Evolutionary conservation across 2,888 invertebrate genomes (phyloP), one percentile per base, ranked within the genome.

Genomic region (Onthophagus sagittarius): DNA sequence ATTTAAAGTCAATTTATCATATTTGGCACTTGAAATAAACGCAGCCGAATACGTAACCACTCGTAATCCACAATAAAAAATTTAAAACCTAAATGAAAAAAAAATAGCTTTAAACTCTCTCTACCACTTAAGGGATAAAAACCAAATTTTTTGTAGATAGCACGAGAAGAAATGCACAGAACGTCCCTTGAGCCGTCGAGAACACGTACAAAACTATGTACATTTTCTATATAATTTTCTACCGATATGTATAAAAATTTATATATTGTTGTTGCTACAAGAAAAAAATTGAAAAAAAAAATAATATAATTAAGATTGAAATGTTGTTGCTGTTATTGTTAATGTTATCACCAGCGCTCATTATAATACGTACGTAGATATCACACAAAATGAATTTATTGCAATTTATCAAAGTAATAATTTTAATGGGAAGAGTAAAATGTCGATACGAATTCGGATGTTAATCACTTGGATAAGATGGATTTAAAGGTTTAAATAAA

Each of bases 251-350:
- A 65, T 72, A 71, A 64, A 73, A 73, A 62, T 65, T 70, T 69
- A 74, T 77, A 82, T 80, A 83, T 84, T 83, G 84, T 84, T 84
- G 84, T 84, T 84, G 84, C 84, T 83, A 78, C 72, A 79, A 80
- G 71, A 32, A 67, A 31, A 67, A 23, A 23, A 23, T 23, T 23
- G 3, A 23, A 23, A 23, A 23, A 23, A 23, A 23, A 23, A 23
- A 23, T n/a, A 23, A 23, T 23, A 23, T 2, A 23, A 23, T 23
- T 23, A 23, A 23, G 23, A 23, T 23, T 31, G 62, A 78, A 82
- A 81, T 83, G 83, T 84, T 84, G 84, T 84, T 84, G 84, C 83
- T 84, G 84, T 84, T 84, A 84, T 83, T 84, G 84, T 84, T 84
- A 81, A 83, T 84, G 83, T 82, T 82, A 82, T 80, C 80, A 77